Percentiles rank a stretch among this genome's conserved stretches.
phyloP scores from a whole-genome alignment of 2,888 invertebrate species.

The Acrocera orbiculus region DNA sequence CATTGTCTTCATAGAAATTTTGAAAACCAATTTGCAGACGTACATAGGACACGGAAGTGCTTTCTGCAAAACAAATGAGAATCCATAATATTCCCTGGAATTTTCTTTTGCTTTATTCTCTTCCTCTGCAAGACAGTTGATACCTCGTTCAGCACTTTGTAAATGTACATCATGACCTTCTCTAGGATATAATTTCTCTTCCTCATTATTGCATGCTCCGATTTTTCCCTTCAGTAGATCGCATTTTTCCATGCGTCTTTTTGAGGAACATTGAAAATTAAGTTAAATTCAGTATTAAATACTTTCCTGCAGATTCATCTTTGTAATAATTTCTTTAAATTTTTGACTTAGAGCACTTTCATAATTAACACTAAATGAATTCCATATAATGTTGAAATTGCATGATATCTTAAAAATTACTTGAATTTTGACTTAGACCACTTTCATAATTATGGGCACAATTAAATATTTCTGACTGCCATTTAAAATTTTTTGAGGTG shows the following conservation, averaged over 20 bases:
- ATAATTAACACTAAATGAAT: too few relatives aligned
- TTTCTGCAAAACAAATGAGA: slow-evolving; percentile 2
- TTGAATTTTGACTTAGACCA: too few relatives aligned
- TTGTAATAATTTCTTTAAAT: too few relatives aligned
- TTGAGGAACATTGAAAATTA: too few relatives aligned
- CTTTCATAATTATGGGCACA: too few relatives aligned
- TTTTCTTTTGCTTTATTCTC: slow-evolving; percentile 6
- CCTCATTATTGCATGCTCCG: slow-evolving; percentile 4
- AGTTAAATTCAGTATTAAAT: too few relatives aligned
- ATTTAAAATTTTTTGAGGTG: too few relatives aligned
- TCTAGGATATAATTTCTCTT: slow-evolving; percentile 10
- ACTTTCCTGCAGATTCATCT: too few relatives aligned
- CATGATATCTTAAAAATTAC: too few relatives aligned
- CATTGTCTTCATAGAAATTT: slow-evolving; percentile 16
- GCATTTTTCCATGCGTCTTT: slow-evolving; percentile 1
- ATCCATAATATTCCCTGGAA: slow-evolving; percentile 4
- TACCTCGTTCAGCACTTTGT: slow-evolving; percentile 4
- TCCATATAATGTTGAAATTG: too few relatives aligned
- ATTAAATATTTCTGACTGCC: too few relatives aligned
- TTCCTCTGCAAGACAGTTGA: slow-evolving; percentile 4
- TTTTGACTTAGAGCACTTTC: too few relatives aligned
- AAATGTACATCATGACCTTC: slow-evolving; percentile 5
- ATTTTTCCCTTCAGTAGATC: slow-evolving; percentile 7
- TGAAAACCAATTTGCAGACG: slow-evolving; percentile 17
- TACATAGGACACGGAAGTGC: slow-evolving; percentile 11